Evolutionary conservation across 2,797 vertebrate genomes (phyloP).

Genomic region (Notolepis coatsorum): DNA sequence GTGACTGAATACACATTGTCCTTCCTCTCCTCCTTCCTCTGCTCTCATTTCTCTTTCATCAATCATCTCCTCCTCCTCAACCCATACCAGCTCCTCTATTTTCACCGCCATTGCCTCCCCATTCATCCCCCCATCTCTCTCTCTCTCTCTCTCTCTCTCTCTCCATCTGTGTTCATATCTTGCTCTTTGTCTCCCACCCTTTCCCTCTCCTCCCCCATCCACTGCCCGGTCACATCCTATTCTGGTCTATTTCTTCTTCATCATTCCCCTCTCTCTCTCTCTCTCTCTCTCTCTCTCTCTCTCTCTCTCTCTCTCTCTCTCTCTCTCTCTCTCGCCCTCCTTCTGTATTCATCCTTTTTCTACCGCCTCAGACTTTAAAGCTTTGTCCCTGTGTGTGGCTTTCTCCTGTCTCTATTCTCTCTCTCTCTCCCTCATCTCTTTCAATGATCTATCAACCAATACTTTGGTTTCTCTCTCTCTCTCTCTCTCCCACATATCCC

Average conservation of each 20-base stretch:
- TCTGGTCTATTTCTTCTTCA: neutral
- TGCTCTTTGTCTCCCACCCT: too few species aligned
- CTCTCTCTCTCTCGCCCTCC: too few species aligned
- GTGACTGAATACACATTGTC: neutral
- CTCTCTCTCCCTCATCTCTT: too few species aligned
- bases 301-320: neutral
- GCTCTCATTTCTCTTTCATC: constrained; percentile 1
- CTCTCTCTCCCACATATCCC: neutral
- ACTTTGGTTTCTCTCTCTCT: neutral
- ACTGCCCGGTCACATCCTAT: neutral
- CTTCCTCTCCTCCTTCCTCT: neutral
- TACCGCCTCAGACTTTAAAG: neutral
- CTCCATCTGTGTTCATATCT: too few species aligned
- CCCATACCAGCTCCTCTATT: too few species aligned
- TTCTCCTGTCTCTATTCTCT: too few species aligned
- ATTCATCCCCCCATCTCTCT: neutral
- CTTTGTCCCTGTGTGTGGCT: neutral
- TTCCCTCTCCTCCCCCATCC: neutral
- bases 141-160: too few species aligned
- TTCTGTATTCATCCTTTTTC: neutral
- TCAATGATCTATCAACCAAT: too few species aligned
- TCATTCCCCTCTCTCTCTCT: too few species aligned
- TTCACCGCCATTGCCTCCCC: neutral
- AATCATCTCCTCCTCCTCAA: constrained; percentile 3
- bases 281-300: neutral